Base-by-base conservation (phyloP, 2,797 vertebrate genomes). In the Sebastes taczanowskii region DNA sequence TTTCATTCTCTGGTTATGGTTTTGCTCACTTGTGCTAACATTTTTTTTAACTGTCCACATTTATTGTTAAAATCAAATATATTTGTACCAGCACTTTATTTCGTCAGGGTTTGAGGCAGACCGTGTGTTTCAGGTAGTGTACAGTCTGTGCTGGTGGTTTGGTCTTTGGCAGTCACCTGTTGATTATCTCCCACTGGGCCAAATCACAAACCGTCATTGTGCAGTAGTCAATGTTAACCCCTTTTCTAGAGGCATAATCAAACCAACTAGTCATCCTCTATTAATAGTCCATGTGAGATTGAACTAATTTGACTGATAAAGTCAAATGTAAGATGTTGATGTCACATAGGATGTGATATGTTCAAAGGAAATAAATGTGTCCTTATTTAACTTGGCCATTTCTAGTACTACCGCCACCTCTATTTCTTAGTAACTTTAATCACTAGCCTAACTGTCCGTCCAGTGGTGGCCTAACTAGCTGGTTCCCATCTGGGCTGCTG, bases 71-170 rank as follows among this genome's bases (percentile, higher is more conserved):
- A 93, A 81, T 88, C 83, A 91, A 91, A 91, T 90, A 84, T 92
- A 90, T 94, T 91, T 91, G 93, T 94, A 95, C 91, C 91, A 94
- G 94, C 96, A 96, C 96, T 96, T 96, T 96, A 96, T 95, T 94
- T 95, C 91, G 83, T 92, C 90, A 92, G 94, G 92, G 93, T 84
- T 84, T 75, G 80, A 85, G 84, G 82, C 88, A 90, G 89, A 91
- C 77, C 38, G 84, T 86, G 83, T 90, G 88, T 91, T 92, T 91
- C 76, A 90, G 86, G 87, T 92, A 63, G 84, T 93, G 85, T 90
- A 73, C 72, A 81, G 81, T 92, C 78, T 92, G 85, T 92, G 86
- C 82, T 88, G 86, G 86, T 85, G 83, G 85, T 91, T 91, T 86
- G 80, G 81, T 92, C 77, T 82, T 88, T 86, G 85, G 78, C 81